These are phyloP conservation scores for Papilio polytes DNA, from an alignment of 1,140 invertebrate species.

Conservation along the genomic window DNA sequence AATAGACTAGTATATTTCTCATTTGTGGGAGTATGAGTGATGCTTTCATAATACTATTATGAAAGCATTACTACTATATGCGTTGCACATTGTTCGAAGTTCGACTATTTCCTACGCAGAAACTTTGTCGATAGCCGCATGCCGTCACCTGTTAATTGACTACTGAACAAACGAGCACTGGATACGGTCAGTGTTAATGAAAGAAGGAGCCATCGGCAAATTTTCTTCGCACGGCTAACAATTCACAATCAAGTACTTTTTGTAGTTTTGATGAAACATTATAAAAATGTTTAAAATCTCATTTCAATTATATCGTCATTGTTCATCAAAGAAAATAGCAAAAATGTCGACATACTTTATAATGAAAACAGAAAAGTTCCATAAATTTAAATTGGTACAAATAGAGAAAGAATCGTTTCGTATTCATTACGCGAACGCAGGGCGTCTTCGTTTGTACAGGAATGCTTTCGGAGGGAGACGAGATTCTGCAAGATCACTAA, in stretches of 20 bases:
- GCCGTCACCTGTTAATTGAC: too few relatives aligned
- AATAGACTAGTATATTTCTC: not conserved
- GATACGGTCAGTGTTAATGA: too few relatives aligned
- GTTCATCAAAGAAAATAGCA: not conserved
- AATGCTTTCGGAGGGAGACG: constrained; percentile 35
- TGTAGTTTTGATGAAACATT: too few relatives aligned
- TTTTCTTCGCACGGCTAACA: too few relatives aligned
- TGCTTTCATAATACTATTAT: not conserved
- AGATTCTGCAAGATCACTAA: constrained; percentile 26
- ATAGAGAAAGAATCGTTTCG: constrained; percentile 35
- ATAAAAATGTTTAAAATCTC: not conserved
- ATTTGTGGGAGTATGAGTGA: not conserved
- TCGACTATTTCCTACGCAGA: too few relatives aligned
- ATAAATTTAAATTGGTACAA: constrained; percentile 40
- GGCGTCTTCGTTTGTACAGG: constrained; percentile 36
- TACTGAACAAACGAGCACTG: too few relatives aligned
- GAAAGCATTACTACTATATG: too few relatives aligned
- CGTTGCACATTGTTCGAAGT: too few relatives aligned
- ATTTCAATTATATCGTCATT: not conserved
- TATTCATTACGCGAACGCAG: constrained; percentile 39
- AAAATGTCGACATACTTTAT: constrained; percentile 4
- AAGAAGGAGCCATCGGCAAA: too few relatives aligned
- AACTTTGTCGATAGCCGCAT: too few relatives aligned
- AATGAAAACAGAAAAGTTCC: constrained; percentile 17
- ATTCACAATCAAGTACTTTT: too few relatives aligned